Evolutionary conservation across 2,113 vertebrate genomes (phyloP).

Genomic region (Eupsittula cactorum): DNA sequence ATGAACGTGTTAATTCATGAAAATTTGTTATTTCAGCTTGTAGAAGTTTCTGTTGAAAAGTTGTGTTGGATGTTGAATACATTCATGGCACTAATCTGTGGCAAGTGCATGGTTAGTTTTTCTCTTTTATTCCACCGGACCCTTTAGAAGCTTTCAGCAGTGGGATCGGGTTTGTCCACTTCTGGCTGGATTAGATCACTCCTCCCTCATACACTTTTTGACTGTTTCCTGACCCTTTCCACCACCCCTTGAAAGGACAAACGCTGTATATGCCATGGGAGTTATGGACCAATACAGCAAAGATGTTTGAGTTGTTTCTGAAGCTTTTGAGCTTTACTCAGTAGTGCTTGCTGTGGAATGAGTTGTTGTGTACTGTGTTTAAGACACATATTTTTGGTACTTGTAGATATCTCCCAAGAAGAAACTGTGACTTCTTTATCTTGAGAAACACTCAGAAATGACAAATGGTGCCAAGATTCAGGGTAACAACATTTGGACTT

Average conservation of each 20-base stretch:
- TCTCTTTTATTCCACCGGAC: not conserved
- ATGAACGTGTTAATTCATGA: not conserved
- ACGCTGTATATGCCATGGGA: not conserved
- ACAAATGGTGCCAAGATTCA: not conserved
- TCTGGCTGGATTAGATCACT: not conserved
- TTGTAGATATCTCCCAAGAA: not conserved
- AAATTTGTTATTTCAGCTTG: not conserved
- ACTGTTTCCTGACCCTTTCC: not conserved
- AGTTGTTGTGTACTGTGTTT: not conserved
- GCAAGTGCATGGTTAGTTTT: not conserved
- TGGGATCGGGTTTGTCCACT: not conserved
- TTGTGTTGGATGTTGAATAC: not conserved
- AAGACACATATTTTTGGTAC: not conserved
- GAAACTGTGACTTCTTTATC: conserved; percentile 1
- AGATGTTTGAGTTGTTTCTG: not conserved
- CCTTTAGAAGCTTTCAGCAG: not conserved
- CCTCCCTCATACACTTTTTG: not conserved
- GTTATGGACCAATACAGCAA: not conserved
- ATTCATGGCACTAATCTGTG: not conserved
- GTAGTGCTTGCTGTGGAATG: not conserved
- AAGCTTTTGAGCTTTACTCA: not conserved
- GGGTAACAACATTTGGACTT: not conserved
- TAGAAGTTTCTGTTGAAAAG: not conserved
- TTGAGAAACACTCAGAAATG: conserved; percentile 1
- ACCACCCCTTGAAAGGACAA: not conserved